phyloP scores from a whole-genome alignment of 1,140 invertebrate species.

The Brachionus koreanus region DNA sequence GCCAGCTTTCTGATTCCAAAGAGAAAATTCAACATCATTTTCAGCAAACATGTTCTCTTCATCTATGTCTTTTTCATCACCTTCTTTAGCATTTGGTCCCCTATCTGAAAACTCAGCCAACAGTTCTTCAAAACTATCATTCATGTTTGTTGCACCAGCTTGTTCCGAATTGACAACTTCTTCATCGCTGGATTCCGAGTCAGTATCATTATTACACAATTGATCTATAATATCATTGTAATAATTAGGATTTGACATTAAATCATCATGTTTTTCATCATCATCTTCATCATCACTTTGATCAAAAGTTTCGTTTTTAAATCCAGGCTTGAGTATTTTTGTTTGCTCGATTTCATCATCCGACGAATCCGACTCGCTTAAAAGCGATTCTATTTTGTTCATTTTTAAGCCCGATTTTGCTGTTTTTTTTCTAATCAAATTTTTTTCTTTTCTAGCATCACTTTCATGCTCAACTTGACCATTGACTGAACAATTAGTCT shows the following conservation, averaged over 20 bases:
- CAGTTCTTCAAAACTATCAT: slow-evolving; percentile 31
- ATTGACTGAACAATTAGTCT: not conserved
- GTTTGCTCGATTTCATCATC: not conserved
- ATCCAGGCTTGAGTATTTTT: not conserved
- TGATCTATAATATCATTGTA: slow-evolving; percentile 34
- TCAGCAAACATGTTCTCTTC: slow-evolving; percentile 43
- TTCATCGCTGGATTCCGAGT: not conserved
- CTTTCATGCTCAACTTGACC: not conserved
- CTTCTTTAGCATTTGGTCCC: not conserved
- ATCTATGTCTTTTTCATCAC: slow-evolving; percentile 28
- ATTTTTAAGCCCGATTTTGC: not conserved
- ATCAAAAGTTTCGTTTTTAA: slow-evolving; percentile 11
- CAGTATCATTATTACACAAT: slow-evolving; percentile 32
- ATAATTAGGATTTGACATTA: slow-evolving; percentile 18
- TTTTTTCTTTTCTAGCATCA: slow-evolving; percentile 6
- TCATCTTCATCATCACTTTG: slow-evolving; percentile 29
- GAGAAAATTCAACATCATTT: slow-evolving; percentile 37
- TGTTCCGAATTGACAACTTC: slow-evolving; percentile 7
- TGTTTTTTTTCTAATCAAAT: not conserved
- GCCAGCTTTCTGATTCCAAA: not conserved
- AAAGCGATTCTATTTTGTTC: not conserved
- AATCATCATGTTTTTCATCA: slow-evolving; percentile 8
- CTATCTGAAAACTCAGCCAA: slow-evolving; percentile 24
- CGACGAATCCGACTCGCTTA: not conserved
- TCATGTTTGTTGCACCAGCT: not conserved